Evolutionary conservation across 2,888 invertebrate genomes (phyloP).

Genomic region (Carabus problematicus): DNA sequence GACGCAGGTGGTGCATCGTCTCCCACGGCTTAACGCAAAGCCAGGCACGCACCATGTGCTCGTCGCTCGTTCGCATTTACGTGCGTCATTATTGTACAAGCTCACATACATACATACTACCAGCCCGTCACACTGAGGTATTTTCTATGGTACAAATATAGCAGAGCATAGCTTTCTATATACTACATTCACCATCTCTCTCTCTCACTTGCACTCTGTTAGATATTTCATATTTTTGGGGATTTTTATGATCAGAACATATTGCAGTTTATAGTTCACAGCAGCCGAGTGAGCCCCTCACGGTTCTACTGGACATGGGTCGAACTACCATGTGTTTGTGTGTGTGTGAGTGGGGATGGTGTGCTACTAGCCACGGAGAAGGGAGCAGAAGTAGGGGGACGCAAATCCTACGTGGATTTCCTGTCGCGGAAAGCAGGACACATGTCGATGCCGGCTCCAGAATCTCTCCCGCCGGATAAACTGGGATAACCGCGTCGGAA

Average conservation of each 20-base stretch:
- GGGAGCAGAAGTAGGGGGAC: slow-evolving; percentile 52
- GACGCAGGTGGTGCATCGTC: slow-evolving; percentile 21
- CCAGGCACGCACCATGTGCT: slow-evolving; percentile 38
- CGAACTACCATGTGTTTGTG: not conserved
- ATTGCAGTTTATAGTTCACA: slow-evolving; percentile 47
- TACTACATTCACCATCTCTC: slow-evolving; percentile 33
- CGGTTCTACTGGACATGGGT: slow-evolving; percentile 9
- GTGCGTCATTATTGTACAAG: slow-evolving; percentile 41
- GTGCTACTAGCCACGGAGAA: not conserved
- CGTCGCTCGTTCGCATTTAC: slow-evolving; percentile 30
- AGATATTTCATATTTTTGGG: slow-evolving; percentile 50
- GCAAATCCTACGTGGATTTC: slow-evolving; percentile 51
- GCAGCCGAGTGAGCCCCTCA: slow-evolving; percentile 47
- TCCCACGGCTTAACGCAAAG: slow-evolving; percentile 33
- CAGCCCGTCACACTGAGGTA: slow-evolving; percentile 36
- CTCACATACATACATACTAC: not conserved
- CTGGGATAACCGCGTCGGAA: slow-evolving; percentile 66
- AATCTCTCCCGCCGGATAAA: slow-evolving; percentile 67
- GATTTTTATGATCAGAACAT: slow-evolving; percentile 52
- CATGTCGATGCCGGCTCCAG: slow-evolving; percentile 62
- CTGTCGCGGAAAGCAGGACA: slow-evolving; percentile 64
- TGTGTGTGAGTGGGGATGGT: not conserved
- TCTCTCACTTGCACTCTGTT: slow-evolving; percentile 23
- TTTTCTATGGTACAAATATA: too few species aligned
- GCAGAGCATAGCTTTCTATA: slow-evolving; percentile 43